Base-by-base conservation (phyloP, 2,888 invertebrate species). In the Cepaea hortensis region DNA sequence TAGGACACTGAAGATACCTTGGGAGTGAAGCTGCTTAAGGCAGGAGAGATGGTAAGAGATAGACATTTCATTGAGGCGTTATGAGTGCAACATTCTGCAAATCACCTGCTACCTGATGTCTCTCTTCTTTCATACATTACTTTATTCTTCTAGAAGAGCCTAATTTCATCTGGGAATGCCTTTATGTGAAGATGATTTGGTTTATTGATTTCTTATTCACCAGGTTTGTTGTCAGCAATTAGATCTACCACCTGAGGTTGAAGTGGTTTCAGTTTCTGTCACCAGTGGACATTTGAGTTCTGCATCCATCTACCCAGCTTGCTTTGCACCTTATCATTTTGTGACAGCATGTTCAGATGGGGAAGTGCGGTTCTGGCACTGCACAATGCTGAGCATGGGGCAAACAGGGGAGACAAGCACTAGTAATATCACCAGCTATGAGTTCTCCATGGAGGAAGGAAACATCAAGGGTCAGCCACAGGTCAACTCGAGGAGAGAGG, bases 271-370 rank as follows among this genome's bases (percentile, higher is more conserved):
- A 94, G 98, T 98, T 0, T 96, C 97, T 0, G 98, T 98, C 0
- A 98, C 99, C 0, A 99, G 99, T 0, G 99, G 99, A 0, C 99
- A 99, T 94, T 95, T 99, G 76, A 98, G 98, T 93, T 99, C 99
- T 0, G 98, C 99, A 0, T 98, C 98, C 50, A 98, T 99, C 92
- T 99, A 99, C 95, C 99, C 99, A 6, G 99, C 99, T n/a, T 99
- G 99, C 95, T 96, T 98, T 93, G 98, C 99, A 0, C 99, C 99
- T 0, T 99, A 99, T 94, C 97, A 98, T 88, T 96, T 99, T 88
- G 97, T 98, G 0, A 98, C 99, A 0, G 98, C 98, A 0, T 99
- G 99, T 93, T 97, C 98, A 18, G 99, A 99, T 93, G 98, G 98
- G 0, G 81, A 87, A 79, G 84, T 89, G n/a, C 90, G 93, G 13